Conservation (phyloP, 2,888 invertebrate species). For the Quadriops clusia region DNA sequence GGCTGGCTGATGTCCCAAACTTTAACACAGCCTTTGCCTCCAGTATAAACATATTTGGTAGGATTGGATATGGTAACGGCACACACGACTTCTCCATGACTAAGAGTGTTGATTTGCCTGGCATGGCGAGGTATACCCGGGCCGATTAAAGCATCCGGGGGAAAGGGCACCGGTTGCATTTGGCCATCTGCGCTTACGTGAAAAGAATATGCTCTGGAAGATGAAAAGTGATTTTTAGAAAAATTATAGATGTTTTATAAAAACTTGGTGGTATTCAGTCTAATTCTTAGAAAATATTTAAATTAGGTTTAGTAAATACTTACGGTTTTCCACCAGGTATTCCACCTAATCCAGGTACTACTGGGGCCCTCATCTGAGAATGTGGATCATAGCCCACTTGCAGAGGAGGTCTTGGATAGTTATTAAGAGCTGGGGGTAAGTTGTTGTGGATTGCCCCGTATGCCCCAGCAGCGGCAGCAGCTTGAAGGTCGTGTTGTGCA, state of each 20-base stretch:
- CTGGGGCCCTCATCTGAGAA: constrained; percentile 52
- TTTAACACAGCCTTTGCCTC: constrained; percentile 91
- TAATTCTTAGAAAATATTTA: too few species aligned
- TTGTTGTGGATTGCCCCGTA: constrained; percentile 50
- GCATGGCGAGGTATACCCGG: constrained; percentile 91
- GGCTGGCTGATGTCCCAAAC: constrained; percentile 72
- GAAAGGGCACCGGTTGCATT: constrained; percentile 86
- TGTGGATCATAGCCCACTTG: constrained; percentile 57
- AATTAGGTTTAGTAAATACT: too few species aligned
- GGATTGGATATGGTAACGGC: constrained; percentile 88
- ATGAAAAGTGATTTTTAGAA: constrained; percentile 6
- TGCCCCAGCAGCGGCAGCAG: constrained; percentile 40
- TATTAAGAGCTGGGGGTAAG: constrained; percentile 52
- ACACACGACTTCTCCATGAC: constrained; percentile 95
- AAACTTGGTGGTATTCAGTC: too few species aligned
- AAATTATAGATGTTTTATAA: constrained; percentile 2
- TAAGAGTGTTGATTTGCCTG: constrained; percentile 76
- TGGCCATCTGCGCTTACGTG: constrained; percentile 83
- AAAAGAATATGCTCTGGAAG: constrained; percentile 79
- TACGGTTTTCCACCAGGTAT: constrained; percentile 80
- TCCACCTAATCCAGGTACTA: constrained; percentile 51
- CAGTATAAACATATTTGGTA: constrained; percentile 91
- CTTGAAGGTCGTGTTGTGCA: constrained; percentile 48
- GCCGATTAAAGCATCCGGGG: constrained; percentile 82
- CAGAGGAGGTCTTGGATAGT: constrained; percentile 52